Percentiles rank a stretch among this genome's conserved stretches.
Evolutionary conservation across 2,113 vertebrate species (phyloP).

Genomic region (Lamprotornis superbus): DNA sequence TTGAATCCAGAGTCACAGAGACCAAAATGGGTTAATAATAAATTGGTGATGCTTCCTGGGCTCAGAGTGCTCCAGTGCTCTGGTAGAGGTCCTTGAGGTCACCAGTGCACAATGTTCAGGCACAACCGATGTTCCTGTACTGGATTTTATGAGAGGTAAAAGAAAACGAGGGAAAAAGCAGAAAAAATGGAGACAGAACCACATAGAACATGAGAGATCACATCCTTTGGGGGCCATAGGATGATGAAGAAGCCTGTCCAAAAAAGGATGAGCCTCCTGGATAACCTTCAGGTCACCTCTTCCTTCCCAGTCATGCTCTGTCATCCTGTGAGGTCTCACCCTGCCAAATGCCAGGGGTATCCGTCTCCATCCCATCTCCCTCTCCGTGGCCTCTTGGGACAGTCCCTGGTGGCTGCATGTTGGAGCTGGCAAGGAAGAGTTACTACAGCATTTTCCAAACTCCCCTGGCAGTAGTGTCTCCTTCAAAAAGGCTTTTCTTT

Average conservation of each 20-base stretch:
- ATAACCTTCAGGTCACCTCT: not conserved
- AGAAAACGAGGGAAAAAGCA: not conserved
- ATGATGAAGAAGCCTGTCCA: not conserved
- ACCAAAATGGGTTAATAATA: not conserved
- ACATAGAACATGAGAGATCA: not conserved
- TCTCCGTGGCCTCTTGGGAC: not conserved
- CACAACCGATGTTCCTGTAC: not conserved
- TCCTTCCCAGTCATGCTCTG: not conserved
- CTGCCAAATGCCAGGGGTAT: not conserved
- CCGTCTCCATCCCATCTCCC: not conserved
- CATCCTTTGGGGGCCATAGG: not conserved
- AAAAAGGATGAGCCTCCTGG: not conserved
- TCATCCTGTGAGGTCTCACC: not conserved
- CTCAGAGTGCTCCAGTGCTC: not conserved
- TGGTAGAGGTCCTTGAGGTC: not conserved
- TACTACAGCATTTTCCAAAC: not conserved
- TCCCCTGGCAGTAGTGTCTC: not conserved
- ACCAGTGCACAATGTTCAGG: not conserved
- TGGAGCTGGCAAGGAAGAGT: not conserved
- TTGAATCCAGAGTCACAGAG: not conserved
- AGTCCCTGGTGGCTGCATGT: rapidly evolving
- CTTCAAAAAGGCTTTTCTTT: not conserved
- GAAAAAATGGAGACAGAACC: not conserved
- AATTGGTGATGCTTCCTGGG: not conserved
- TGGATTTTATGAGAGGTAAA: not conserved